Percentiles rank a stretch among this genome's conserved stretches.
These are phyloP conservation scores for Alloplasta piceator DNA, from an alignment of 2,888 invertebrate genomes.

Conservation along the genomic window DNA sequence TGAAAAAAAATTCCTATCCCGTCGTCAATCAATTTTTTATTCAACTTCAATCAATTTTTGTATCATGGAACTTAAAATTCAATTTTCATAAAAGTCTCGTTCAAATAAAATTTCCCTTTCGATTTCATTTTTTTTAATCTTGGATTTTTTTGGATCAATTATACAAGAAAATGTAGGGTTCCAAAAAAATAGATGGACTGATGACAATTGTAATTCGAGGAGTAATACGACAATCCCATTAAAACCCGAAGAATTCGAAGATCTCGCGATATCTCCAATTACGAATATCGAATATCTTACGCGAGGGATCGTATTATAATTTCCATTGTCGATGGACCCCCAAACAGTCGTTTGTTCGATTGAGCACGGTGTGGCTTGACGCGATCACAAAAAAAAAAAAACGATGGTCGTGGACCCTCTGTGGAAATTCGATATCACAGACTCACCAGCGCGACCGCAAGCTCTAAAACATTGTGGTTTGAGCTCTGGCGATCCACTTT, in stretches of 20 bases:
- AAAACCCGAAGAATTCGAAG: conserved; percentile 36
- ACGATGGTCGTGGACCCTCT: conserved; percentile 52
- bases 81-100: too few species aligned
- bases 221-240: conserved; percentile 33
- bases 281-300: conserved; percentile 44
- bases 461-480: conserved; percentile 47
- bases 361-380: conserved; percentile 20
- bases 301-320: conserved; percentile 31
- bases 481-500: conserved; percentile 42
- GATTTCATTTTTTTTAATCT: too few species aligned
- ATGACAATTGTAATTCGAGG: conserved; percentile 49
- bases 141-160: too few species aligned
- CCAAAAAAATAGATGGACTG: conserved; percentile 23
- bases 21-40: too few species aligned
- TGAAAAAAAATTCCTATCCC: too few species aligned
- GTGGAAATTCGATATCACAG: conserved; percentile 69
- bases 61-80: too few species aligned
- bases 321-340: conserved; percentile 32
- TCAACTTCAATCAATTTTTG: too few species aligned
- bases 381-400: conserved; percentile 18
- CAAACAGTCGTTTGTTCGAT: conserved; percentile 51
- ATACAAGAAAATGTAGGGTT: too few species aligned
- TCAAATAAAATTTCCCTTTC: too few species aligned
- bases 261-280: conserved; percentile 59
- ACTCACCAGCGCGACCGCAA: conserved; percentile 30